Evolutionary conservation across 2,888 invertebrate genomes (phyloP).

Genomic region (Chrysolina americana): DNA sequence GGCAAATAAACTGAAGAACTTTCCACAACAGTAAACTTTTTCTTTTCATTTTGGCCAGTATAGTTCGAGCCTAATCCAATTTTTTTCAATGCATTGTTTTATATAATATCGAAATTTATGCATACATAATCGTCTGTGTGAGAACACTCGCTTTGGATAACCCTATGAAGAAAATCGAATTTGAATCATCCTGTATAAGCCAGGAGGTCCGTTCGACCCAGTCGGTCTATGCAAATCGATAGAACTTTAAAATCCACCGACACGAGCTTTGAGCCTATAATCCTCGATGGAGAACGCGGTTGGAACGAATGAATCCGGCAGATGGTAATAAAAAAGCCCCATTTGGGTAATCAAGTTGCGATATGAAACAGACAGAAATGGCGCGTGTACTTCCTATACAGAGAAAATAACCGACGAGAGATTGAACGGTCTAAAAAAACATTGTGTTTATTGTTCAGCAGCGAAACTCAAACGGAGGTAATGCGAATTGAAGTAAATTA

Average conservation of each 20-base stretch:
- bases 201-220: background rate
- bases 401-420: background rate
- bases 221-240: conserved; percentile 24
- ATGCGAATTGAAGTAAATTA: background rate
- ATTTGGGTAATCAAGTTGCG: conserved; percentile 29
- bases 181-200: background rate
- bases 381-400: background rate
- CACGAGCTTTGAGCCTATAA: conserved; percentile 26
- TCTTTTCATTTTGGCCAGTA: too few species aligned
- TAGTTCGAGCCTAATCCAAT: too few species aligned
- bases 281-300: conserved; percentile 18
- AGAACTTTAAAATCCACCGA: conserved; percentile 28
- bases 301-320: conserved; percentile 18
- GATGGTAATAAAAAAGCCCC: conserved; percentile 27
- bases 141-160: background rate
- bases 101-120: too few species aligned
- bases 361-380: conserved; percentile 22
- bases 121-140: background rate
- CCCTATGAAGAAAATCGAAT: background rate
- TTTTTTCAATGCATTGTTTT: too few species aligned
- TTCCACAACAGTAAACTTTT: too few species aligned
- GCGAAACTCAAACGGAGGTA: background rate
- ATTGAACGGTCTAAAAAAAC: background rate
- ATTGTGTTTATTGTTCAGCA: background rate
- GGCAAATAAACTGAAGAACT: too few species aligned